phyloP scores from a whole-genome alignment of 2,113 vertebrate species.

The Boleophthalmus pectinirostris region DNA sequence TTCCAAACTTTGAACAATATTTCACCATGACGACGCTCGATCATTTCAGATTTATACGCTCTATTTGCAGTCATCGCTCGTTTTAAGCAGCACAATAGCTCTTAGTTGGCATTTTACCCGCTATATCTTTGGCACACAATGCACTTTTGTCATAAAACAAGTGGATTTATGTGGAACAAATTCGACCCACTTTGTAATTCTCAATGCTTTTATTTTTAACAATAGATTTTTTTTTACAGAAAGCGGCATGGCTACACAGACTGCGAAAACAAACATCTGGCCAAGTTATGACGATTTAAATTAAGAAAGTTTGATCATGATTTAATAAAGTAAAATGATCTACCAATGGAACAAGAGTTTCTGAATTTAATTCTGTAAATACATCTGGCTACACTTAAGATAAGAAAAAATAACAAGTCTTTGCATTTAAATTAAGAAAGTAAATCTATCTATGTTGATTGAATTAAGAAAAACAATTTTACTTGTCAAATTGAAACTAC shows the following conservation, averaged over 20 bases:
- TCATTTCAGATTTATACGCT: constrained; percentile 8
- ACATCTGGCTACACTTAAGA: too few species aligned
- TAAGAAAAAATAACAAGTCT: too few species aligned
- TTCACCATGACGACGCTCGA: not conserved
- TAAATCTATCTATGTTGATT: too few species aligned
- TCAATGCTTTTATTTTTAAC: constrained; percentile 43
- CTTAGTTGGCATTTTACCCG: constrained; percentile 24
- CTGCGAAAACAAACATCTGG: not conserved
- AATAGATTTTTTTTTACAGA: constrained; percentile 40
- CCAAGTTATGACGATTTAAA: too few species aligned
- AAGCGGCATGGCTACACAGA: constrained; percentile 42
- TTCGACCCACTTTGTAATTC: constrained; percentile 41
- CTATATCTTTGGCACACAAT: constrained; percentile 40
- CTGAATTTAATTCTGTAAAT: too few species aligned
- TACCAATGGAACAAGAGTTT: too few species aligned
- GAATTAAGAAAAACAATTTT: too few species aligned
- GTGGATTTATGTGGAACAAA: constrained; percentile 60
- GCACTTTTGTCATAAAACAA: constrained; percentile 48
- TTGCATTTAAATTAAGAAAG: too few species aligned
- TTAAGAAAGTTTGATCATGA: too few species aligned
- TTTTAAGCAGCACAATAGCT: constrained; percentile 15
- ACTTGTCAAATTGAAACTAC: too few species aligned
- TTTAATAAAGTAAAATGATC: too few species aligned
- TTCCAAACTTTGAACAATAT: constrained; percentile 7
- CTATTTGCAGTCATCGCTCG: constrained; percentile 1